phyloP scores from a whole-genome alignment of 2,113 vertebrate genomes.

The Zosterops lateralis region DNA sequence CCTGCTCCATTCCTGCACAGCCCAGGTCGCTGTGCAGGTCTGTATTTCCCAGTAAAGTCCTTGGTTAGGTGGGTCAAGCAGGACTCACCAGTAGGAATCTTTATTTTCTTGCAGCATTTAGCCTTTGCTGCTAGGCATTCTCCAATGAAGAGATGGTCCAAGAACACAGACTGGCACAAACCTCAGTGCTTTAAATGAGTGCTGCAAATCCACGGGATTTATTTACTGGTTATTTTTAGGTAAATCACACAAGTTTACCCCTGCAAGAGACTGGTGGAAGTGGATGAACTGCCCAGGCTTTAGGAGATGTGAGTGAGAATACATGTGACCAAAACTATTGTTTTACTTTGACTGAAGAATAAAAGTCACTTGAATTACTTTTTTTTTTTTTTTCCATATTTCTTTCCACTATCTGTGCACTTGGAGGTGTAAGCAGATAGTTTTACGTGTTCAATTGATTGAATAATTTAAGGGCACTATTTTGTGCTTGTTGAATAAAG shows the following conservation, averaged over 20 bases:
- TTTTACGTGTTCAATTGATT: not conserved
- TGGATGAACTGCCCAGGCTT: not conserved
- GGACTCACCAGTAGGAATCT: not conserved
- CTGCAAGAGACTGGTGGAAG: not conserved
- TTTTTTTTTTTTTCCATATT: too few relatives aligned
- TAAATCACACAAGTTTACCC: not conserved
- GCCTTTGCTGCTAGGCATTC: not conserved
- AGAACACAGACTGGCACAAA: not conserved
- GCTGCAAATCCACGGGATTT: not conserved
- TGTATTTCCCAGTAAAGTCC: not conserved
- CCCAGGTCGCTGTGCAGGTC: accelerated
- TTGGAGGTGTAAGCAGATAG: not conserved
- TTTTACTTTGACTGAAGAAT: not conserved
- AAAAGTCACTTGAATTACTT: not conserved
- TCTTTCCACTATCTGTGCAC: not conserved
- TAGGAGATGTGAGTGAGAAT: not conserved
- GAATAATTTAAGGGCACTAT: not conserved
- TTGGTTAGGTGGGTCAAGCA: not conserved
- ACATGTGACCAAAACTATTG: not conserved
- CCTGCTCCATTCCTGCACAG: not conserved
- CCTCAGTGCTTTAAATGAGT: not conserved
- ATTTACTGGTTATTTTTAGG: not conserved
- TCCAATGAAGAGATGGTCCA: not conserved
- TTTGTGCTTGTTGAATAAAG: not conserved
- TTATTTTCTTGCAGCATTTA: not conserved